Conservation (phyloP, 1,140 invertebrate genomes). For the Dendrolimus kikuchii region DNA sequence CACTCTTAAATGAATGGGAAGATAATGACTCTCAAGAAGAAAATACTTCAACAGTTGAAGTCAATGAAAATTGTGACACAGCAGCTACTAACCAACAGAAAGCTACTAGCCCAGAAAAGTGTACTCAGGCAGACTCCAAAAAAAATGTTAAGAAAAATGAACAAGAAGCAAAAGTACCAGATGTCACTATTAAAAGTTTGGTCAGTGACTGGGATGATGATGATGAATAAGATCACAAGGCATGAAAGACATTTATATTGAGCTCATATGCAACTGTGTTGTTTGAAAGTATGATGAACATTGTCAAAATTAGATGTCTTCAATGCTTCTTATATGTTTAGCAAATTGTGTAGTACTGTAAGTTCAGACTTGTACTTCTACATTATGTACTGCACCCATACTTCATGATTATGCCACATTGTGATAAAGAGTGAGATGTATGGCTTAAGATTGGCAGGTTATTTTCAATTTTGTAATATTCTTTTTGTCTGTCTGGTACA, state of each 20-base stretch:
- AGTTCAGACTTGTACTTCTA: no score
- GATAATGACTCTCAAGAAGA: slow-evolving; percentile 66
- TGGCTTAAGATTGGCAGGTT: no score
- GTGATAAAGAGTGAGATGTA: no score
- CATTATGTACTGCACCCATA: no score
- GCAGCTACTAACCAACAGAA: slow-evolving; percentile 2
- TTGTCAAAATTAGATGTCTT: no score
- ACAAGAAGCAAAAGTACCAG: slow-evolving; percentile 21
- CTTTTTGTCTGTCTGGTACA: no score
- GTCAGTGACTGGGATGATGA: slow-evolving; percentile 66
- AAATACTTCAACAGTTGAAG: slow-evolving; percentile 7
- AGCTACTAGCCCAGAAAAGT: not conserved
- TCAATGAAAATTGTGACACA: slow-evolving; percentile 12
- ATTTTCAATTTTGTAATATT: no score
- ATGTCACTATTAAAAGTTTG: slow-evolving; percentile 55
- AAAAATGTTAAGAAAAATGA: slow-evolving; percentile 1
- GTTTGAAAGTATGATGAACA: no score
- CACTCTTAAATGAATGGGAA: slow-evolving; percentile 67
- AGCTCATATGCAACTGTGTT: no score
- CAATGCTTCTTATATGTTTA: no score
- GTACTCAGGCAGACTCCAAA: not conserved
- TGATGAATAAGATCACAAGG: slow-evolving; percentile 39
- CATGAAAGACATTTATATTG: slow-evolving; percentile 7
- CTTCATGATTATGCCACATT: no score
- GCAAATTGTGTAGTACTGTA: no score